Evolutionary conservation across 2,888 invertebrate genomes (phyloP), one percentile per base, ranked within the genome.

Genomic region (Meliscaeva auricollis): DNA sequence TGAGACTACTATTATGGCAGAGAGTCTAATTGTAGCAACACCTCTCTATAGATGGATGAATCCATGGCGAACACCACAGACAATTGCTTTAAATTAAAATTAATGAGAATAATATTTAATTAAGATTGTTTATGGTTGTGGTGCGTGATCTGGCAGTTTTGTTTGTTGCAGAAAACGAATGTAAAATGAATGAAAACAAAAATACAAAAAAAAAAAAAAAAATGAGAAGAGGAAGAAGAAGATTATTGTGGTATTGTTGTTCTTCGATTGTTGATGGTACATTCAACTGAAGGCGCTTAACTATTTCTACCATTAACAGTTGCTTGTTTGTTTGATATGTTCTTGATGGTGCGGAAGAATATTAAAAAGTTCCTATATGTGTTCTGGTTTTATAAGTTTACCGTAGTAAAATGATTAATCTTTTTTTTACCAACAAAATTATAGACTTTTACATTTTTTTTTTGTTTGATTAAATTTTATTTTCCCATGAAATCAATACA

Each of bases 101-200:
- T 75, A 84, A 84, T 79, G 75, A 46, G 84, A 76, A 80, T 79
- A 84, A 64, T 79, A 69, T 79, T 84, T 78, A 79, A 84, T 79
- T 79, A 75, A 78, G 56, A 70, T 44, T 78, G 78, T 56, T 74
- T 54, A 20, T 62, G 38, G 64, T 64, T 48, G 54, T 70, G 64
- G 54, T 70, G 64, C 58, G 68, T 70, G 74, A 56, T 62, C 50
- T 69, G 26, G 35, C 66, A 75, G 20, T 69, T 74, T 38, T 52
- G 44, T 74, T 38, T 52, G 44, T 46, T 54, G 35, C n/a, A 41
- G 54, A 56, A 44, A 32, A 26, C 32, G 20, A 9, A n/a, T 8
- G 62, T 8, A 5, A 30, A 3, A n/a, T 3, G n/a, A 54, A 35
- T n/a, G n/a, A n/a, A n/a, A n/a, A n/a, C n/a, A n/a, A n/a, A n/a